Conservation (phyloP, 2,113 vertebrate species). For the Caranx melampygus region DNA sequence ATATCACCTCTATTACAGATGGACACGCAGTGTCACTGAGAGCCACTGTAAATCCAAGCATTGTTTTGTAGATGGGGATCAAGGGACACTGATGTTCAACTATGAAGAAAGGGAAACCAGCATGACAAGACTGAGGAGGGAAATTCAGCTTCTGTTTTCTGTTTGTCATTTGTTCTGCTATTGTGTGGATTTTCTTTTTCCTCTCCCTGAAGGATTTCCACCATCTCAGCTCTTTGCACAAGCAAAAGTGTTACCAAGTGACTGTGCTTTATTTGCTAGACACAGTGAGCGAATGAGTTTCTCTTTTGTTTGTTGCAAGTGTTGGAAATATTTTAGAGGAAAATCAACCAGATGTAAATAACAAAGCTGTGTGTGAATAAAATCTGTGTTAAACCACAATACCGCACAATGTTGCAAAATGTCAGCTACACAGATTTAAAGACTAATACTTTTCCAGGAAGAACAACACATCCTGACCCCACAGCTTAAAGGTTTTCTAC, state of each 20-base stretch:
- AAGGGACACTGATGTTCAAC: background rate
- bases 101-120: background rate
- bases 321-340: background rate
- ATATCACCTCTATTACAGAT: no score
- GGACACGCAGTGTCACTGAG: no score
- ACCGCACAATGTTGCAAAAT: no score
- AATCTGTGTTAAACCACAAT: background rate
- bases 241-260: background rate
- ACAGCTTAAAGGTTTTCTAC: no score
- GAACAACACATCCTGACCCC: background rate
- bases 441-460: background rate
- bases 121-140: background rate
- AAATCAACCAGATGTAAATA: background rate
- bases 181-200: background rate
- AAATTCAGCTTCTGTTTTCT: background rate
- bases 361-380: background rate
- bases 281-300: background rate
- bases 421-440: no score
- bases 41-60: background rate
- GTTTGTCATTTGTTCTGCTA: background rate
- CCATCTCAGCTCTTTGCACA: background rate
- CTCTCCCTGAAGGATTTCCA: background rate
- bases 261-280: slow-evolving; percentile 6
- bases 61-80: background rate
- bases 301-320: background rate